phyloP scores from a whole-genome alignment of 2,113 vertebrate species.

The Gopherus evgoodei region DNA sequence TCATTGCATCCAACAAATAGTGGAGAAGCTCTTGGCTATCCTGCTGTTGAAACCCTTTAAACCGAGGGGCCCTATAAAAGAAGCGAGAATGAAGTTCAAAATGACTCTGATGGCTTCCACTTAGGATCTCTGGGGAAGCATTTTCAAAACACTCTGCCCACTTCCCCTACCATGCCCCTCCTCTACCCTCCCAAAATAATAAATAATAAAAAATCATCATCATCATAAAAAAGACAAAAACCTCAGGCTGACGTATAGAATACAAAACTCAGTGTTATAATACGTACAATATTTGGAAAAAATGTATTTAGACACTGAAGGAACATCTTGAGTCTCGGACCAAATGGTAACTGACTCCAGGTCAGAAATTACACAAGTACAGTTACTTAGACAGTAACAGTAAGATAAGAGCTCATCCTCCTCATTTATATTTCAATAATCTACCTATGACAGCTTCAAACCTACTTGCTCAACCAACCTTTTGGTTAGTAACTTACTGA shows the following conservation, averaged over 20 bases:
- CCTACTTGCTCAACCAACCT: neutral
- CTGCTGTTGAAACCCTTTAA: conserved; percentile 98
- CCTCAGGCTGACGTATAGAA: accelerated
- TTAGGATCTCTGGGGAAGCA: neutral
- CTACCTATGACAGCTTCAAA: neutral
- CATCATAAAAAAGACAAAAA: neutral
- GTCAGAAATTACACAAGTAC: neutral
- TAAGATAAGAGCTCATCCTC: no score
- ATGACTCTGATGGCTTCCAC: neutral
- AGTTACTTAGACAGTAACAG: neutral
- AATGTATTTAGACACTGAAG: neutral
- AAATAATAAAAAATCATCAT: neutral
- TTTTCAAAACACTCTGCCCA: neutral
- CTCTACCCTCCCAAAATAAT: accelerated
- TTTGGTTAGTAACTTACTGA: neutral
- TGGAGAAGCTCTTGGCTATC: conserved; percentile 98
- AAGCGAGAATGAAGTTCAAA: neutral
- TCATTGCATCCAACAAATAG: conserved; percentile 93
- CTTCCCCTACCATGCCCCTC: neutral
- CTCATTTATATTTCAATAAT: neutral
- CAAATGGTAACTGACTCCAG: neutral
- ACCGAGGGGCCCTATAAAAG: conserved; percentile 89
- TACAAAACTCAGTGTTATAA: neutral
- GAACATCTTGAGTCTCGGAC: neutral
- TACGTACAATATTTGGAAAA: neutral